Evolutionary conservation across 2,888 invertebrate species (phyloP), one percentile per base, ranked within the genome.

Genomic region (Brenthis daphne): DNA sequence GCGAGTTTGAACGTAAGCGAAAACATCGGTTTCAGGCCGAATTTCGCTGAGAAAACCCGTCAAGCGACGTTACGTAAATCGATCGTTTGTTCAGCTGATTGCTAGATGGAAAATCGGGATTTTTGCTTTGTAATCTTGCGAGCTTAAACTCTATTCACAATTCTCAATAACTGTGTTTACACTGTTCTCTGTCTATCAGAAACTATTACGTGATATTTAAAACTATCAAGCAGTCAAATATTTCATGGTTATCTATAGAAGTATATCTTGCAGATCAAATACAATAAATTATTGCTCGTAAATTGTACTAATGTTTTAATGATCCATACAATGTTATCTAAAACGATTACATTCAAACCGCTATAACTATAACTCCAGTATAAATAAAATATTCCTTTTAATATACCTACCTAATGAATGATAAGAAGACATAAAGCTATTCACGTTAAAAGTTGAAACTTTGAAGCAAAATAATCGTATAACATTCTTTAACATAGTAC

Each of bases 61-160:
- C 85, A 85, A 86, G 79, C 76, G 77, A 78, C 80, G 87, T 86
- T 85, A 86, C 82, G 83, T 82, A 83, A 85, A 87, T 86, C 85
- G 85, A 87, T 88, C 85, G 86, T 87, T 88, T 87, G 85, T 85
- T 85, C 83, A 84, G 79, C 85, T 87, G 88, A 89, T 86, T 87
- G 85, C 82, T 84, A 85, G 75, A 86, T 88, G 85, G 84, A 85
- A 87, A 85, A 85, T 80, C 79, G 78, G 78, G 77, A 75, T 84
- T 83, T 86, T 83, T 81, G 80, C 82, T 84, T 78, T 82, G 81
- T 84, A 82, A 85, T 86, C 82, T 82, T 78, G 73, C 73, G 77
- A 79, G 79, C 80, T 82, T 48, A 65, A 37, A 65, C 58, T 64
- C 67, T 67, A 67, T 67, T 63, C 67, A 50, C 67, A 63, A 60